Base-by-base conservation (phyloP, 2,797 vertebrate species). In the Schizothorax lantsangensis region DNA sequence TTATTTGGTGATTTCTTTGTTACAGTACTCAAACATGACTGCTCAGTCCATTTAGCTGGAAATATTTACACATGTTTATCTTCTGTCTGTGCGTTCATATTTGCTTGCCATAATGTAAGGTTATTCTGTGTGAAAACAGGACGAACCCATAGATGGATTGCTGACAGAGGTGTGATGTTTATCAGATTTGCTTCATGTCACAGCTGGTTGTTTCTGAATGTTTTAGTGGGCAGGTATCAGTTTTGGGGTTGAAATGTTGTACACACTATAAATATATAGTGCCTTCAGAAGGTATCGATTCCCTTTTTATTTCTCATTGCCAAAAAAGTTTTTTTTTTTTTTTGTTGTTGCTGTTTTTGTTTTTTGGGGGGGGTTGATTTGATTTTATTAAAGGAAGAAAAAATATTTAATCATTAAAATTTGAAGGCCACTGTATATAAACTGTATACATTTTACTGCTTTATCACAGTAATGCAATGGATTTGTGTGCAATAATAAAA, bases 401-500 rank as follows among this genome's bases (percentile, higher is more conserved):
- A 5, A n/a, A 71, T 26, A 33, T 71, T 7, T 52, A 64, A 71
- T 17, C 5, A 3, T 66, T 68, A 5, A 30, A 74, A 74, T 74
- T 10, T 12, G 47, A 47, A 69, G 74, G 59, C 74, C 26, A 81
- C 43, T 88, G 92, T 92, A 93, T 88, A 81, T 84, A 43, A 62
- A 66, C 78, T 90, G 87, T 92, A 95, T 94, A 95, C 95, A 92
- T 94, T 95, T 94, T 95, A 93, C 91, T 95, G 94, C 93, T 92
- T 95, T 95, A 94, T 91, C 94, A 90, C 90, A 93, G 90, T 91
- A 93, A 91, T 93, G 93, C 95, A 92, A 91, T 91, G 91, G 92
- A 94, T 94, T 92, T 93, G 93, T 95, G 94, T 95, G 94, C 95
- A 95, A 95, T 95, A 96, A 96, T 93, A 89, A 90, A 92, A 93